phyloP scores from a whole-genome alignment of 2,113 vertebrate species.

The Atrichornis clamosus region DNA sequence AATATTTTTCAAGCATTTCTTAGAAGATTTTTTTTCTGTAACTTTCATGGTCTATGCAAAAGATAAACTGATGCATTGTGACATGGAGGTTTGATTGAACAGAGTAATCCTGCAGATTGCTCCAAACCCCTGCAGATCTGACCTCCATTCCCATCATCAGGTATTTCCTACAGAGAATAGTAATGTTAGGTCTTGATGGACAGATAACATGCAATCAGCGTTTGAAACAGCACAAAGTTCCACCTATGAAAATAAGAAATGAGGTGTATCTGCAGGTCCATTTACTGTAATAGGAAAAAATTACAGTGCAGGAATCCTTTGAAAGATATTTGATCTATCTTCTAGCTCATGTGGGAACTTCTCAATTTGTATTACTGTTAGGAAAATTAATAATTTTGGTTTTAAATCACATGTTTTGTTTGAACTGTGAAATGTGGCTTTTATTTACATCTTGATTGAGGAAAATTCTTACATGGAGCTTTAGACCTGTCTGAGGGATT shows the following conservation, averaged over 20 bases:
- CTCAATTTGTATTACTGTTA: not conserved
- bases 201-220: not conserved
- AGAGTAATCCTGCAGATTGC: slow-evolving; percentile 1
- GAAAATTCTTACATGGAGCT: not conserved
- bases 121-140: slow-evolving; percentile 6
- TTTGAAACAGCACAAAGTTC: not conserved
- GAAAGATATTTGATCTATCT: not conserved
- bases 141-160: not conserved
- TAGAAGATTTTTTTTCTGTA: not conserved
- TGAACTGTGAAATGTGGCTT: not conserved
- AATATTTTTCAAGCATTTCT: not conserved
- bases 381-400: not conserved
- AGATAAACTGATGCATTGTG: not conserved
- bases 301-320: not conserved
- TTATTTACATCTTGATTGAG: not conserved
- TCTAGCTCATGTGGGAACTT: not conserved
- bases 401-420: not conserved
- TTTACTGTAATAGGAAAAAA: not conserved
- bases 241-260: not conserved
- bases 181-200: not conserved
- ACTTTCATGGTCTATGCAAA: not conserved
- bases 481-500: not conserved
- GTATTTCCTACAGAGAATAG: not conserved
- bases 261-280: not conserved
- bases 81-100: not conserved